phyloP scores from a whole-genome alignment of 1,140 invertebrate species.

The Himalopsyche phryganea region DNA sequence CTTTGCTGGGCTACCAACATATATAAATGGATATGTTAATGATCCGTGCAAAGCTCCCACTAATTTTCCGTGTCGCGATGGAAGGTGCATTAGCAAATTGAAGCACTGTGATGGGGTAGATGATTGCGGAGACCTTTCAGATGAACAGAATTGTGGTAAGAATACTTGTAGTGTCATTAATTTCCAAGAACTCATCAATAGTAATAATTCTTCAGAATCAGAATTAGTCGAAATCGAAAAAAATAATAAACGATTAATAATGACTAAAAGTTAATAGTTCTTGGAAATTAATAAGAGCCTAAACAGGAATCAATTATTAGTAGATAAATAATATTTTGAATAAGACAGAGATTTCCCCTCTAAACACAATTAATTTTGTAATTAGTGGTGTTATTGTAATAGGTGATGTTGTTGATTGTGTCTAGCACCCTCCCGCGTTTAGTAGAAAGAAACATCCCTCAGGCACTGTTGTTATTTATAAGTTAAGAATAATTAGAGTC shows the following conservation, averaged over 20 bases:
- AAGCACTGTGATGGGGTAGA: slow-evolving; percentile 58
- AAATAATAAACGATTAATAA: slow-evolving; percentile 30
- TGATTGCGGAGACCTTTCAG: slow-evolving; percentile 61
- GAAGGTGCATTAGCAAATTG: slow-evolving; percentile 53
- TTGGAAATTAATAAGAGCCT: not conserved
- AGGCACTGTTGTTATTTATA: not conserved
- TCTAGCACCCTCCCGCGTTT: no score
- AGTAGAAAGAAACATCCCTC: no score
- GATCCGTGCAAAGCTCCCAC: slow-evolving; percentile 16
- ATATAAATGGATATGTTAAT: not conserved
- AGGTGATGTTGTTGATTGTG: no score
- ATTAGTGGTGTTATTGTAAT: no score
- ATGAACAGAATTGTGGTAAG: slow-evolving; percentile 59
- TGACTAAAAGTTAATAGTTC: not conserved
- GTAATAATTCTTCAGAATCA: not conserved
- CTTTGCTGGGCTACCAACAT: not conserved
- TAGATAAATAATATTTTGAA: not conserved
- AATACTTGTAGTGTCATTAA: no score
- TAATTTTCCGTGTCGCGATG: slow-evolving; percentile 54
- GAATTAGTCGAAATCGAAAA: slow-evolving; percentile 59
- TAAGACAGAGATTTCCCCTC: no score
- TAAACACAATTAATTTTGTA: no score
- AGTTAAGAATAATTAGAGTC: no score
- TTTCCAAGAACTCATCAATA: no score
- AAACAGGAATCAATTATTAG: not conserved